These are phyloP conservation scores for Oreochromis mossambicus DNA, from an alignment of 2,797 vertebrate genomes.

Conservation along the genomic window DNA sequence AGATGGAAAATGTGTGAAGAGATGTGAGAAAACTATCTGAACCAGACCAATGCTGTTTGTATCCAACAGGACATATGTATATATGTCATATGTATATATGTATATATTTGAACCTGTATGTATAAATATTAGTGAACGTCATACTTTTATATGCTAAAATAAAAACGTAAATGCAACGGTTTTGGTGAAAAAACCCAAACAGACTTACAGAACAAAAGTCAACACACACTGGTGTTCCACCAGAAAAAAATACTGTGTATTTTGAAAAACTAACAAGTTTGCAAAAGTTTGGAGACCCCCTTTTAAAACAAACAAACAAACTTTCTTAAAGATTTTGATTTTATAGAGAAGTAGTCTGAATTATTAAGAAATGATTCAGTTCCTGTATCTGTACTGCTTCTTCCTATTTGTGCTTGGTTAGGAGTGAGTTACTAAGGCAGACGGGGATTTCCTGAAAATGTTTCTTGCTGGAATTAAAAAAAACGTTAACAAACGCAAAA, in stretches of 20 bases:
- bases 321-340: neutral
- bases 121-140: neutral
- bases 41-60: neutral
- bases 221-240: neutral
- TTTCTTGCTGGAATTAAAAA: neutral
- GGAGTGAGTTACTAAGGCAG: neutral
- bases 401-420: neutral
- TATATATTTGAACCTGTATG: too few relatives aligned
- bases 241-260: neutral
- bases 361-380: neutral
- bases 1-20: neutral
- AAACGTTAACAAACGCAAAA: neutral
- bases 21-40: neutral
- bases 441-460: neutral
- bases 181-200: neutral
- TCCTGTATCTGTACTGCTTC: neutral
- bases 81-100: too few relatives aligned
- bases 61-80: neutral
- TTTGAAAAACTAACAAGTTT: neutral
- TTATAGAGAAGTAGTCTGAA: neutral
- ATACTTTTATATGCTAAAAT: neutral
- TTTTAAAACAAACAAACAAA: neutral
- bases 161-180: neutral
- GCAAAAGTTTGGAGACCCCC: neutral
- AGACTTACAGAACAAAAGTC: neutral